phyloP scores from a whole-genome alignment of 2,888 invertebrate genomes.

The Anaspis maculata region DNA sequence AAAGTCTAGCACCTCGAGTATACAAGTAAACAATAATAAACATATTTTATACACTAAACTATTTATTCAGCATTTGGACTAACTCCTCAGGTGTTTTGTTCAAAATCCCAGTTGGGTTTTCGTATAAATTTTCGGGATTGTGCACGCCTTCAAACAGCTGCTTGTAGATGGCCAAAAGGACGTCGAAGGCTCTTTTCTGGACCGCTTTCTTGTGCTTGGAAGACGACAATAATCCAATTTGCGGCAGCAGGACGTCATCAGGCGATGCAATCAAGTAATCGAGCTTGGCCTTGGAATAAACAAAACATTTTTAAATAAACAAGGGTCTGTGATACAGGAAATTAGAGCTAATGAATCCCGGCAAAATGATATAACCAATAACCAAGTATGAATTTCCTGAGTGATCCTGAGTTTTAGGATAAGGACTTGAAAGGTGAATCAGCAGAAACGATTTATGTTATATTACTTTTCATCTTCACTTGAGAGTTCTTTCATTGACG shows the following conservation, averaged over 20 bases:
- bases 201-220: slow-evolving; percentile 65
- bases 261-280: slow-evolving; percentile 80
- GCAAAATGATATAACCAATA: no score
- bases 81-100: slow-evolving; percentile 71
- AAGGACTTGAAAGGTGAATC: no score
- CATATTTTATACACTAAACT: no score
- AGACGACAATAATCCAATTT: slow-evolving; percentile 77
- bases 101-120: slow-evolving; percentile 63
- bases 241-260: slow-evolving; percentile 74
- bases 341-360: no score
- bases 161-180: slow-evolving; percentile 80
- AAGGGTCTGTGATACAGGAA: no score
- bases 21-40: no score
- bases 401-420: no score
- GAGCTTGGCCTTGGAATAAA: slow-evolving; percentile 69
- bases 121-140: slow-evolving; percentile 69
- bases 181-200: slow-evolving; percentile 74
- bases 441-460: no score
- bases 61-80: slow-evolving; percentile 40
- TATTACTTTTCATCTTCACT: no score
- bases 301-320: slow-evolving; percentile 4
- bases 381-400: no score
- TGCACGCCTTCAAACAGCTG: slow-evolving; percentile 76
- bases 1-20: no score
- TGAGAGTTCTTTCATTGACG: no score